Evolutionary conservation across 2,888 invertebrate species (phyloP), one percentile per base, ranked within the genome.

Genomic region (Phaedon cochleariae): DNA sequence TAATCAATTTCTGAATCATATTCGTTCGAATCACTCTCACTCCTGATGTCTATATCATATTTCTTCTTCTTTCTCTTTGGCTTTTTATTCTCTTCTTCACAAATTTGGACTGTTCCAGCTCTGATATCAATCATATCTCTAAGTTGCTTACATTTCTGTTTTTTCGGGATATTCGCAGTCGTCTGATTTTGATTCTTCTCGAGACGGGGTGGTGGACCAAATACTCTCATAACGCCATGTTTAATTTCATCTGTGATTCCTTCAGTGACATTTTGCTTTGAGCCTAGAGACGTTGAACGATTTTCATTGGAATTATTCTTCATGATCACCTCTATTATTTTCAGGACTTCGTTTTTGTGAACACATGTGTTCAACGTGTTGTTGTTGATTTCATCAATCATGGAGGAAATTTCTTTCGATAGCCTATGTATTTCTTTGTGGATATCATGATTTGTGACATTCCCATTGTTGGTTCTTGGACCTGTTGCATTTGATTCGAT

Each of bases 111-210:
- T 31, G 22, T 17, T 20, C 64, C 68, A 31, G 67, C 66, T 61
- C 74, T 66, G 15, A 76, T 57, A 37, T 76, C 74, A 41, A 75
- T 73, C 21, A 75, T 49, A 62, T 70, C 57, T 18, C 61, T 7
- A 54, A 69, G 65, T 52, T 64, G 58, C 22, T 60, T 63, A 45
- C 73, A 73, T 49, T 71, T 72, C 10, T 3, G 53, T 34, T 58
- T 68, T 17, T 57, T 62, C n/a, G 34, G 49, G 45, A 34, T 12
- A 34, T 4, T 34, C 10, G 9, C 10, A 17, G 31, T 48, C 10
- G 17, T 10, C 18, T 15, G 18, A 31, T 52, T 41, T n/a, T n/a
- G n/a, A n/a, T n/a, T n/a, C n/a, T n/a, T n/a, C n/a, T n/a, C n/a
- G n/a, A n/a, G n/a, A n/a, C n/a, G n/a, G 3, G 57, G 51, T 2